phyloP scores from a whole-genome alignment of 2,113 vertebrate species.

The Thomomys bottae region DNA sequence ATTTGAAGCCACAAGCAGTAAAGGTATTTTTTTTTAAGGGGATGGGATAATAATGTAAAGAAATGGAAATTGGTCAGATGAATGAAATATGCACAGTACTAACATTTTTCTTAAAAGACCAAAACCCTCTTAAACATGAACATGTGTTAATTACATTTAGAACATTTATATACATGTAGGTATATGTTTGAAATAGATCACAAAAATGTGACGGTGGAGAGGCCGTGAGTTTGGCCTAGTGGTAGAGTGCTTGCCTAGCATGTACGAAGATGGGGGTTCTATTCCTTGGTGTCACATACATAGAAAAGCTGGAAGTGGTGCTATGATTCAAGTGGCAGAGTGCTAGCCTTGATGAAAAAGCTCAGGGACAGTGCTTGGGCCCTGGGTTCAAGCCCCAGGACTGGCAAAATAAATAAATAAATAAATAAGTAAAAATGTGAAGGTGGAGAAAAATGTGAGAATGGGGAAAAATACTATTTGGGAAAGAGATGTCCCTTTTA shows the following conservation, averaged over 20 bases:
- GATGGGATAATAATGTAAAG: background rate
- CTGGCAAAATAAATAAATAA: too few species aligned
- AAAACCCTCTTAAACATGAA: conserved; percentile 42
- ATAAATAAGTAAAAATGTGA: conserved; percentile 45
- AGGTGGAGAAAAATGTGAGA: conserved; percentile 19
- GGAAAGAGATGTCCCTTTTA: conserved; percentile 3
- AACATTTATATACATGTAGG: background rate
- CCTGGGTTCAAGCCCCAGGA: too few species aligned
- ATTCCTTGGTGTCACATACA: too few species aligned
- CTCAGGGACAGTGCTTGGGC: too few species aligned
- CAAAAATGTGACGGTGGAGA: conserved; percentile 27
- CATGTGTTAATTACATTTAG: conserved; percentile 2
- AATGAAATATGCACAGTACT: conserved; percentile 17
- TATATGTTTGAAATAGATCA: conserved; percentile 36
- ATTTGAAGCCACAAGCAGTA: conserved; percentile 4
- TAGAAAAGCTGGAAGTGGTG: too few species aligned
- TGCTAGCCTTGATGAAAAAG: too few species aligned
- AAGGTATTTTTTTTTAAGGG: conserved; percentile 40
- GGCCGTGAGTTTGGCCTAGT: too few species aligned
- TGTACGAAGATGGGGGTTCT: too few species aligned
- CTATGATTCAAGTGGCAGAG: too few species aligned
- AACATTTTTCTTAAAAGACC: conserved; percentile 18
- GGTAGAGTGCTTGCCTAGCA: too few species aligned
- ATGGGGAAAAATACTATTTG: conserved; percentile 32
- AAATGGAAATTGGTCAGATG: conserved; percentile 47